phyloP scores from a whole-genome alignment of 1,140 invertebrate genomes.

The Leguminivora glycinivorella region DNA sequence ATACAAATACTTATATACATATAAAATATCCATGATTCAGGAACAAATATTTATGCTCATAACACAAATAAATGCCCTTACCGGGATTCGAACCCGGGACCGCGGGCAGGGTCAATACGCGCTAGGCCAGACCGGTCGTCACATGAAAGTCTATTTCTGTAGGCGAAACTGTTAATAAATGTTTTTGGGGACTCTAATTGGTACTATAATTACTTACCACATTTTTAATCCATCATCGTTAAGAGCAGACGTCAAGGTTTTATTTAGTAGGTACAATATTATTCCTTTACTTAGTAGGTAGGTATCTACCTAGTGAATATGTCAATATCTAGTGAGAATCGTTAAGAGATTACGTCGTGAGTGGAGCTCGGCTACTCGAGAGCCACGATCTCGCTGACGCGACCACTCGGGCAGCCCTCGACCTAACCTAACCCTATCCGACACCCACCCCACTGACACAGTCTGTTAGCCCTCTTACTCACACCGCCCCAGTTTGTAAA shows the following conservation, averaged over 20 bases:
- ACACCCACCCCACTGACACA: background rate
- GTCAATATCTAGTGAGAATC: constrained; percentile 25
- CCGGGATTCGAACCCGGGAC: no score
- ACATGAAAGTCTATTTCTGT: no score
- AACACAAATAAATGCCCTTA: no score
- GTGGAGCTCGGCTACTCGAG: constrained; percentile 29
- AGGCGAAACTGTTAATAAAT: no score
- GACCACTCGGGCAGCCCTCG: constrained; percentile 30
- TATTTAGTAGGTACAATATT: background rate
- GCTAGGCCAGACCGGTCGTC: no score
- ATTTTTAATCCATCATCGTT: no score
- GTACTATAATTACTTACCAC: no score
- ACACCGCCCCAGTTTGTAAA: background rate
- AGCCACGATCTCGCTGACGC: constrained; percentile 34
- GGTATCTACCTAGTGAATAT: background rate
- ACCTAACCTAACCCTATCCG: constrained; percentile 12
- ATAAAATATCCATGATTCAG: no score
- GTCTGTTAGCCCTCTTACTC: constrained; percentile 2
- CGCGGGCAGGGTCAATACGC: no score
- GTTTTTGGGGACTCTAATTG: no score
- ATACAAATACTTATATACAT: no score
- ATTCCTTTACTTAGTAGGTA: background rate
- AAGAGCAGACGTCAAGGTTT: background rate
- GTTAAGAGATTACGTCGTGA: constrained; percentile 40
- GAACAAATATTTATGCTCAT: no score